Evolutionary conservation across 2,888 invertebrate genomes (phyloP), one percentile per base, ranked within the genome.

Genomic region (Macrosiphum euphorbiae): DNA sequence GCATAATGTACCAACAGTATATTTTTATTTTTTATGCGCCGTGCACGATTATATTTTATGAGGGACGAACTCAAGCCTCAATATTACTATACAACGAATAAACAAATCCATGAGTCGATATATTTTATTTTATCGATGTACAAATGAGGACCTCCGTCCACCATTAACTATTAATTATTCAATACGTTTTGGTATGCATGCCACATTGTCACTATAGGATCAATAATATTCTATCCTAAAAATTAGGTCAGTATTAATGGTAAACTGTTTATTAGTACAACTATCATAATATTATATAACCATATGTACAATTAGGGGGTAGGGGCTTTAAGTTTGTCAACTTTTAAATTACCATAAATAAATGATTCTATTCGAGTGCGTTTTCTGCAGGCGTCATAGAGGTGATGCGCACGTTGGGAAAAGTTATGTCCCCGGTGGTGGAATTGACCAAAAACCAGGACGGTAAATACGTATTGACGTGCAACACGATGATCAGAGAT

Each of bases 401-500:
- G 3, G 78, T 41, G 3, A 78, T 78, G 78, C 78, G 78, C 35
- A 35, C 78, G 35, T 8, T 78, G 78, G 78, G 20, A 0, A 78
- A 78, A 41, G 35, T 78, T 2, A 78, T 78, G 35, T 20, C 78
- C 20, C 78, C 78, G 35, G 78, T 78, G 78, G 78, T 78, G 20
- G 78, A 78, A 35, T 20, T 78, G 20, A 78, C 78, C 78, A 78
- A 78, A 78, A 78, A 78, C 0, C 35, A 4, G 20, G 78, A 78
- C 35, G 78, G 78, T 35, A 78, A 78, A 16, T 7, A 8, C 20
- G 20, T 35, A 35, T 78, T 78, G 35, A 78, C 78, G 8, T 20
- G 35, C 78, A 35, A 20, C 35, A 35, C 78, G 8, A 35, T 78
- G 78, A 78, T 78, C 35, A 78, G 78, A 96, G 98, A 97, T 95